phyloP scores from a whole-genome alignment of 1,140 invertebrate genomes.

The Scaptodrosophila lebanonensis region DNA sequence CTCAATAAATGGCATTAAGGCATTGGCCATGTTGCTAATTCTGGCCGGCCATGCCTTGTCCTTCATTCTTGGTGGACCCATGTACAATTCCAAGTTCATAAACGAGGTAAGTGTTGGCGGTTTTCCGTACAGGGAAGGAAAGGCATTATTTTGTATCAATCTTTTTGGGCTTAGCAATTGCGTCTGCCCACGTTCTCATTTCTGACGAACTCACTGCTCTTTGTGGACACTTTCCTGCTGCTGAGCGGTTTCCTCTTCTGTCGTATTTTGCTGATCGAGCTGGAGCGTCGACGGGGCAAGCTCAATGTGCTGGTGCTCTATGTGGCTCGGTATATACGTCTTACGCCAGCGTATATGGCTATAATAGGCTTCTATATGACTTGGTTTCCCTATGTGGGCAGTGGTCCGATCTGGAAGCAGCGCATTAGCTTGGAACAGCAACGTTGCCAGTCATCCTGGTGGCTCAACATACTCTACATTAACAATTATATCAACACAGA shows the following conservation, averaged over 20 bases:
- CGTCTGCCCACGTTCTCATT: slow-evolving; percentile 57
- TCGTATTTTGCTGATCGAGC: slow-evolving; percentile 81
- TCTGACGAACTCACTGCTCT: slow-evolving; percentile 81
- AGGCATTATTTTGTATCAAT: slow-evolving; percentile 1
- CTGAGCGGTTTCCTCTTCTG: slow-evolving; percentile 83
- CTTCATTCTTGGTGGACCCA: slow-evolving; percentile 82
- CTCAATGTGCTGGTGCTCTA: slow-evolving; percentile 82
- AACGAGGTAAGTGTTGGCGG: slow-evolving; percentile 79
- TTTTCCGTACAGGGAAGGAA: too few species aligned
- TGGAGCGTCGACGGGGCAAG: slow-evolving; percentile 81
- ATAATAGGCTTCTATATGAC: slow-evolving; percentile 85
- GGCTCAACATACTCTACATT: slow-evolving; percentile 89
- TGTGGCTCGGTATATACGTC: slow-evolving; percentile 82
- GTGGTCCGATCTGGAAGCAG: slow-evolving; percentile 83
- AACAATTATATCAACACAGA: slow-evolving; percentile 87
- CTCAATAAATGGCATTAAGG: slow-evolving; percentile 82
- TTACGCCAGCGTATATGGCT: slow-evolving; percentile 84
- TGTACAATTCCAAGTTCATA: slow-evolving; percentile 81
- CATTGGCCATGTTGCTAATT: slow-evolving; percentile 82
- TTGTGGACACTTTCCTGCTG: slow-evolving; percentile 84
- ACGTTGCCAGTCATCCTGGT: slow-evolving; percentile 85
- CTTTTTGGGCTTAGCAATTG: slow-evolving; percentile 59
- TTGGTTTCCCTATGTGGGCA: slow-evolving; percentile 81
- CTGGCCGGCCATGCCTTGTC: slow-evolving; percentile 81
- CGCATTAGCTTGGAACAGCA: slow-evolving; percentile 81